phyloP scores from a whole-genome alignment of 1,140 invertebrate genomes.

The Caenorhabditis remanei region DNA sequence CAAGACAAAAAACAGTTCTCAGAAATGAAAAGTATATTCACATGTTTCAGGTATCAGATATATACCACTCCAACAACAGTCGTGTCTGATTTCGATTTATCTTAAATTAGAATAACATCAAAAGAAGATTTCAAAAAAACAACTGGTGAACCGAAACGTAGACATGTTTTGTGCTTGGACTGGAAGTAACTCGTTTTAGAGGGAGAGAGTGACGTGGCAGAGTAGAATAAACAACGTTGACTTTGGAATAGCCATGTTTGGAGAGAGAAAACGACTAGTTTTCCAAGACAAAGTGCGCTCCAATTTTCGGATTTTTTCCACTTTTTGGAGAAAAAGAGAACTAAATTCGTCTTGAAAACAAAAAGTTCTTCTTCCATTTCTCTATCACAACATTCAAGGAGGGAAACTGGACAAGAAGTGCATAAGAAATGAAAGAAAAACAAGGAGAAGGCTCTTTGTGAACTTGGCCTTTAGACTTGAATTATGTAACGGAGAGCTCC shows the following conservation, averaged over 20 bases:
- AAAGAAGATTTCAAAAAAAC: no score
- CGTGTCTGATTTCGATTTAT: neutral
- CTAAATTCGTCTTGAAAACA: slow-evolving; percentile 19
- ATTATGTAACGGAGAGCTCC: neutral
- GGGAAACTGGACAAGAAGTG: neutral
- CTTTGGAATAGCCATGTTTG: slow-evolving; percentile 30
- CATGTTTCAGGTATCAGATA: no score
- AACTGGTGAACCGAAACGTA: neutral
- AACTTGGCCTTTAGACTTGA: neutral
- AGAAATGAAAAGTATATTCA: no score
- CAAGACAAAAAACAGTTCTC: no score
- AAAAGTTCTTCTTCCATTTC: neutral
- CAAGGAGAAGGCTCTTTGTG: neutral
- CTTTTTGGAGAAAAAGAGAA: neutral
- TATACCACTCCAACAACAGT: no score
- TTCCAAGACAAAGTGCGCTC: slow-evolving; percentile 2
- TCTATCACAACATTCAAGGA: neutral
- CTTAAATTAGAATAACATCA: no score
- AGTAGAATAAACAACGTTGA: slow-evolving; percentile 15
- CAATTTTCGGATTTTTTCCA: slow-evolving; percentile 46
- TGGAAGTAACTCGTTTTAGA: slow-evolving; percentile 35
- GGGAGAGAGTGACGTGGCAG: slow-evolving; percentile 10
- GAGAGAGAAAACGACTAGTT: slow-evolving; percentile 21
- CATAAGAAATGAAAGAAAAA: neutral
- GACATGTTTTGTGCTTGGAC: neutral